Evolutionary conservation across 2,888 invertebrate species (phyloP).

Genomic region (Tromatobia lineatoria): DNA sequence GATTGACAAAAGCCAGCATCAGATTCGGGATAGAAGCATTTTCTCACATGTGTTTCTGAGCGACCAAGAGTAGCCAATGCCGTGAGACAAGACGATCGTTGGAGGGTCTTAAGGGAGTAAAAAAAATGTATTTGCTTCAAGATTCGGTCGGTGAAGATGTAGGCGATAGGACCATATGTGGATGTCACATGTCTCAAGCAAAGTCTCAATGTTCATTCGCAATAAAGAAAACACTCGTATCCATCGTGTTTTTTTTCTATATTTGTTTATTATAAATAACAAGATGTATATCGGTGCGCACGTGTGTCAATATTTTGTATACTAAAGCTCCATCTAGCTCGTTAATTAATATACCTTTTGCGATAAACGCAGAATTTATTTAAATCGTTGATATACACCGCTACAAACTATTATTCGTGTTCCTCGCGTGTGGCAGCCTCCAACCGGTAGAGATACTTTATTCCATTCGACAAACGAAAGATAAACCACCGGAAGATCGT

Average conservation of each 20-base stretch:
- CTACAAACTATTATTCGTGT: conserved; percentile 65
- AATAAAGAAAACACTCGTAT: conserved; percentile 23
- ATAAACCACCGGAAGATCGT: conserved; percentile 49
- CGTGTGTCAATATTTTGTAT: conserved; percentile 79
- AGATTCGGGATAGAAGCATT: conserved; percentile 38
- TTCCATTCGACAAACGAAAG: conserved; percentile 42
- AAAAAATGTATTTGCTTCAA: conserved; percentile 30
- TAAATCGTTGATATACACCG: conserved; percentile 66
- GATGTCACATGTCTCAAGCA: background rate
- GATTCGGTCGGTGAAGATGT: conserved; percentile 28
- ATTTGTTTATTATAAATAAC: conserved; percentile 84
- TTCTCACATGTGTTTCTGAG: conserved; percentile 50
- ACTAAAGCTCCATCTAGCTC: conserved; percentile 82
- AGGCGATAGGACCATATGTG: conserved; percentile 28
- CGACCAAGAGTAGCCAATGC: background rate
- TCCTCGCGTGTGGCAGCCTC: conserved; percentile 49
- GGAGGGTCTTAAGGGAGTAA: conserved; percentile 43
- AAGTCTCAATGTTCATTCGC: conserved; percentile 7
- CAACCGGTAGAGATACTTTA: conserved; percentile 47
- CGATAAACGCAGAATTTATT: conserved; percentile 58
- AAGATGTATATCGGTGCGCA: conserved; percentile 84
- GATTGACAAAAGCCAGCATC: conserved; percentile 31
- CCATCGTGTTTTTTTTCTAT: conserved; percentile 70
- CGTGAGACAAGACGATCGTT: background rate
- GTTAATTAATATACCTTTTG: conserved; percentile 70